Evolutionary conservation across 2,113 vertebrate species (phyloP), one percentile per base, ranked within the genome.

Genomic region (Chascanopsetta lugubris): DNA sequence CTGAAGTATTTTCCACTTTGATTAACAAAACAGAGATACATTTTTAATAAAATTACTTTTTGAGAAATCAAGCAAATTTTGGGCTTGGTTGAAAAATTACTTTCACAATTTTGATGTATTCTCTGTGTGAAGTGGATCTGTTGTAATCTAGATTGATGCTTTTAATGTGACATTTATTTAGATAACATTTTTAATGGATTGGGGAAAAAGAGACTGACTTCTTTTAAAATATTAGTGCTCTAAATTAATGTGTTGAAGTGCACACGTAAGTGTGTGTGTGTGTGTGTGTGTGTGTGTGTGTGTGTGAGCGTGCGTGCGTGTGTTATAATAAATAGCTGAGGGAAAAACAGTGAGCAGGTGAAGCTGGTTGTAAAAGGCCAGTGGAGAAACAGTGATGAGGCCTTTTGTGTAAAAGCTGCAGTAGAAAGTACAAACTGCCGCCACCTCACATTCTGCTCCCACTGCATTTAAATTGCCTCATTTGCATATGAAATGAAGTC

Each of bases 401-500:
- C 71, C 67, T 72, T 77, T 83, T 82, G 57, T 83, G 61, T 50
- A 66, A 79, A 80, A 79, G 47, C 67, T 70, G 42, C 69, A 46
- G 59, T 56, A 36, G 59, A 67, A 81, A 71, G 64, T 79, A 79
- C 57, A 83, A n/a, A 79, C 69, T 71, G 69, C 72, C 46, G 34
- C 64, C 60, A 26, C 7, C 3, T 77, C 69, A 79, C 66, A 75
- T 84, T 82, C 50, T 38, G 43, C 61, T 57, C 77, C 60, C 63
- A 21, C 69, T 83, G 83, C 69, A 85, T 89, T 87, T 87, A 89
- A 77, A 89, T 85, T 81, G 77, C 81, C 76, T 83, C 29, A 88
- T 88, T 87, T 87, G 55, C 84, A 85, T 77, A 71, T 76, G 64
- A 71, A 82, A 86, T 80, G 68, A 76, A 76, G 73, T 6, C 27